Evolutionary conservation across 2,113 vertebrate genomes (phyloP).

Genomic region (Sceloporus tristichus): DNA sequence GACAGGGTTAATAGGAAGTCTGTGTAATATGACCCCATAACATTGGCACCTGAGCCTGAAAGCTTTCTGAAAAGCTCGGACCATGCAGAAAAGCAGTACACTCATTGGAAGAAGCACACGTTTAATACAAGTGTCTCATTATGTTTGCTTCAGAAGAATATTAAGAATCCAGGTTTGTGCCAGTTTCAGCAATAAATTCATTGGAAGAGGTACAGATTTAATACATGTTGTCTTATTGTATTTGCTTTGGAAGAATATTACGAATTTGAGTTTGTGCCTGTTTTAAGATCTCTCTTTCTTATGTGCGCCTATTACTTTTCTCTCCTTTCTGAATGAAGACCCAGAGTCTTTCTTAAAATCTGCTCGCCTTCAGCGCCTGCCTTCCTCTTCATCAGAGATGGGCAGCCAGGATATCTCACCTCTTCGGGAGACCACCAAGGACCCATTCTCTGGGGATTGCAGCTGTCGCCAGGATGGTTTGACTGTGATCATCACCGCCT

Average conservation of each 20-base stretch:
- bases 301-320: conserved; percentile 38
- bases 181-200: conserved; percentile 38
- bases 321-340: conserved; percentile 78
- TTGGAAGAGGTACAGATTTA: background rate
- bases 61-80: conserved; percentile 29
- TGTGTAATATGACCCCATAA: conserved; percentile 35
- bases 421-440: conserved; percentile 89
- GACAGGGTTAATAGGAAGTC: conserved; percentile 43
- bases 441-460: conserved; percentile 92
- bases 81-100: conserved; percentile 44
- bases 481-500: conserved; percentile 95
- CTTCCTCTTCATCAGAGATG: conserved; percentile 94
- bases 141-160: conserved; percentile 42
- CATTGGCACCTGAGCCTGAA: conserved; percentile 50
- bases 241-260: conserved; percentile 46
- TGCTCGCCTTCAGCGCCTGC: conserved; percentile 92
- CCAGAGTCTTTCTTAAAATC: conserved; percentile 95
- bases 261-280: conserved; percentile 6
- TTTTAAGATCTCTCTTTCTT: conserved; percentile 38
- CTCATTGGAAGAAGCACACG: background rate
- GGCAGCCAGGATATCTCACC: conserved; percentile 89
- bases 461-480: conserved; percentile 93
- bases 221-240: background rate
- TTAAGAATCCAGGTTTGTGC: background rate
- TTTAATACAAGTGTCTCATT: background rate